A percentile compares a stretch with the other conserved stretches of the same genome.
Evolutionary conservation across 2,888 invertebrate species (phyloP).

Genomic region (Pseudanteris insignis): DNA sequence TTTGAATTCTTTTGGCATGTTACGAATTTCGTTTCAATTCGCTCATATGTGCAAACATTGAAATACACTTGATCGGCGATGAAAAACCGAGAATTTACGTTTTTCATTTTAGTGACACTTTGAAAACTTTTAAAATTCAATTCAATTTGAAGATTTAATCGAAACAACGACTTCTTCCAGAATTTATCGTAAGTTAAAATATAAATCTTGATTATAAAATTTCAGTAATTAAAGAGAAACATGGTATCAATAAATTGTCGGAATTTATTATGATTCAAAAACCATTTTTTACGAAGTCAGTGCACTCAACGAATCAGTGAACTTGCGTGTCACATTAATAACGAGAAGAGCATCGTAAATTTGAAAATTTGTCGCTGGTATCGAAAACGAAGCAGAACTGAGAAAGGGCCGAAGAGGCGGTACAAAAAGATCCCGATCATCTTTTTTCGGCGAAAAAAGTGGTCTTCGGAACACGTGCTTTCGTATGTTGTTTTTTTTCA

Average conservation of each 20-base stretch:
- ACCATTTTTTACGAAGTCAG: neutral
- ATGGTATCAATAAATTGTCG: neutral
- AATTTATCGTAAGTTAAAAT: neutral
- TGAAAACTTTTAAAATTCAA: no score
- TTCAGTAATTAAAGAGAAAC: neutral
- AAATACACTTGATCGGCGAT: neutral
- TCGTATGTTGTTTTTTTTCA: no score
- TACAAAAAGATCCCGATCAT: neutral
- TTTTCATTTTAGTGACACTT: no score
- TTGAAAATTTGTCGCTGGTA: slow-evolving; percentile 14
- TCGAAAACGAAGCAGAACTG: slow-evolving; percentile 3
- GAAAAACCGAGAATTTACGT: no score
- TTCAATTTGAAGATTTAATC: no score
- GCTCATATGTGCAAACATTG: slow-evolving; percentile 5
- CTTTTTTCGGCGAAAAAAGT: neutral
- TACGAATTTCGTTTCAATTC: slow-evolving; percentile 8
- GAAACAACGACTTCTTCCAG: no score
- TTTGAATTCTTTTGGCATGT: slow-evolving; percentile 2
- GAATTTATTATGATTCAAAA: no score
- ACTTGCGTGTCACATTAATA: slow-evolving; percentile 7
- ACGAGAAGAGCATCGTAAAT: slow-evolving; percentile 7
- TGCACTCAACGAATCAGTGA: neutral
- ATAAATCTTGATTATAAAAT: no score
- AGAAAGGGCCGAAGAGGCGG: no score
- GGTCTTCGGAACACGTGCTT: neutral